Evolutionary conservation across 1,140 invertebrate genomes (phyloP).

Genomic region (Araneus ventricosus): DNA sequence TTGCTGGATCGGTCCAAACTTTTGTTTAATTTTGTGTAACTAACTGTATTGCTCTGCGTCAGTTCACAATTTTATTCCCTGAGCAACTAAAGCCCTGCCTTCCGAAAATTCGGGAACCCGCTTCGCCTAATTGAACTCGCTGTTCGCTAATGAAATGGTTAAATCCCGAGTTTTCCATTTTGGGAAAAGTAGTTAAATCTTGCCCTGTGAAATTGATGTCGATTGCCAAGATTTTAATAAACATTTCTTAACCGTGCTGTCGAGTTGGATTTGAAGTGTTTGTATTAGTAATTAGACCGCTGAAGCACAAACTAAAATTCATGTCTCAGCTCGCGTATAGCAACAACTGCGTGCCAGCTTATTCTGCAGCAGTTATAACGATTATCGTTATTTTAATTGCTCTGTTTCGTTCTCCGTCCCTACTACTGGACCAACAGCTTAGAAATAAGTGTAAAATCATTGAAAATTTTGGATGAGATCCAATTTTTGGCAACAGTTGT

Average conservation of each 20-base stretch:
- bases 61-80: slow-evolving; percentile 35
- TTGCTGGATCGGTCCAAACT: slow-evolving; percentile 13
- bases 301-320: background rate
- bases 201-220: background rate
- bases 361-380: background rate
- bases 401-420: background rate
- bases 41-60: slow-evolving; percentile 1
- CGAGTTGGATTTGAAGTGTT: background rate
- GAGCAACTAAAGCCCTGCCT: background rate
- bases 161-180: slow-evolving; percentile 26
- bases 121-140: slow-evolving; percentile 32
- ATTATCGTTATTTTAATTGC: slow-evolving; percentile 62
- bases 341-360: background rate
- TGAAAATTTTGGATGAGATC: slow-evolving; percentile 26
- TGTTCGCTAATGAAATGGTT: slow-evolving; percentile 54
- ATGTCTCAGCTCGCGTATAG: background rate
- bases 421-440: background rate
- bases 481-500: background rate
- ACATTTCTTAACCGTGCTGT: background rate
- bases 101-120: background rate
- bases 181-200: slow-evolving; percentile 13
- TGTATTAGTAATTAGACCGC: background rate
- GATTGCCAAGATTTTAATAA: slow-evolving; percentile 43
- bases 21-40: slow-evolving; percentile 60
- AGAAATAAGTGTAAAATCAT: background rate